Percentiles rank a stretch among this genome's conserved stretches.
These are phyloP conservation scores for Sphinx pinastri DNA, from an alignment of 2,888 invertebrate genomes.

Conservation along the genomic window DNA sequence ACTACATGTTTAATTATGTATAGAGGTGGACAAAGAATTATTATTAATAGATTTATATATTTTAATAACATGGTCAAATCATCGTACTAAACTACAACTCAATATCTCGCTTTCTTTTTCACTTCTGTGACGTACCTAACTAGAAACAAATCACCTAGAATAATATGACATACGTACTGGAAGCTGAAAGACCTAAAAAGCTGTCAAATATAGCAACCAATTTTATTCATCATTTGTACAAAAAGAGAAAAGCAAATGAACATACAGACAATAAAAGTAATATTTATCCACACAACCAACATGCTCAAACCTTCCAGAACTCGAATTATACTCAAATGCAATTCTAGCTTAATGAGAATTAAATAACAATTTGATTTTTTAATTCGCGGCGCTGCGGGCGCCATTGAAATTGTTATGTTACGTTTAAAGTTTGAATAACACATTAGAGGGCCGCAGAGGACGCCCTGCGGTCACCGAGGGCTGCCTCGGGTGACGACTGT, in stretches of 20 bases:
- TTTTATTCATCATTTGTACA: too few relatives aligned
- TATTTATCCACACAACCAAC: neutral
- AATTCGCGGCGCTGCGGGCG: constrained; percentile 26
- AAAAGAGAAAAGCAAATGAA: neutral
- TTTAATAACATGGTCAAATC: too few relatives aligned
- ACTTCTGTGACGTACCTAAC: too few relatives aligned
- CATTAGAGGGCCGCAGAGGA: constrained; percentile 65
- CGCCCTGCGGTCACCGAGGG: constrained; percentile 72
- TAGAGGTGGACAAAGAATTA: too few relatives aligned
- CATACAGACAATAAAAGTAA: neutral
- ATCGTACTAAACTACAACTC: too few relatives aligned
- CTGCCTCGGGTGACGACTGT: constrained; percentile 46
- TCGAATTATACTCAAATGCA: neutral
- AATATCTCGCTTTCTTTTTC: too few relatives aligned
- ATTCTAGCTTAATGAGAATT: neutral
- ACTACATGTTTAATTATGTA: too few relatives aligned
- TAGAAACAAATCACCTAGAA: too few relatives aligned
- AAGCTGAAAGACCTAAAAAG: too few relatives aligned
- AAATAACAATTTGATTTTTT: constrained; percentile 18
- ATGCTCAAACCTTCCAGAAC: neutral
- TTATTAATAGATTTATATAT: too few relatives aligned
- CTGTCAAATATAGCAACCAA: too few relatives aligned
- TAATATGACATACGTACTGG: too few relatives aligned
- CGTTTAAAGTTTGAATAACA: constrained; percentile 51
- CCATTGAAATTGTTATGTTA: constrained; percentile 24